These are phyloP conservation scores for Eumaeus atala DNA, from an alignment of 1,140 invertebrate genomes.

Conservation along the genomic window DNA sequence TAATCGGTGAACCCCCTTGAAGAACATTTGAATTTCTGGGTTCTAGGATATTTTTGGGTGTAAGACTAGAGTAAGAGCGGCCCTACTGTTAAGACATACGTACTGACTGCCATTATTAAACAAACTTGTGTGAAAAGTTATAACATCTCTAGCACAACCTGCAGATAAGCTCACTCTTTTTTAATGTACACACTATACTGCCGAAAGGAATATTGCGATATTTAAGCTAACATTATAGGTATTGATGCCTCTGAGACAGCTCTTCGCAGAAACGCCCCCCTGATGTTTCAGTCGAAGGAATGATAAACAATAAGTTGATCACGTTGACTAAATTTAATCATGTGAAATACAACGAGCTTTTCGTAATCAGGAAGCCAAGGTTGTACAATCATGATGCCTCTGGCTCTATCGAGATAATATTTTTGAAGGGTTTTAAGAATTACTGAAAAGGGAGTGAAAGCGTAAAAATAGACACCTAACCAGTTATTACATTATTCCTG, in stretches of 20 bases:
- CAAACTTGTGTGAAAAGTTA: background rate
- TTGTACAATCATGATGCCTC: conserved; percentile 30
- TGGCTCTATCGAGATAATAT: conserved; percentile 24
- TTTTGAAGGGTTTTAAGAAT: conserved; percentile 22
- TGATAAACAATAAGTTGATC: conserved; percentile 16
- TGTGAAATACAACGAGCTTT: conserved; percentile 11
- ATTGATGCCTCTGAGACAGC: conserved; percentile 4
- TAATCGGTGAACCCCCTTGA: conserved; percentile 30
- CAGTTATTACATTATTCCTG: conserved; percentile 4
- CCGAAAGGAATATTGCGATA: conserved; percentile 16
- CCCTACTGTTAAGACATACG: conserved; percentile 16
- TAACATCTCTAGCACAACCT: background rate
- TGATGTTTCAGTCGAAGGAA: conserved; percentile 7
- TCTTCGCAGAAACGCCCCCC: conserved; percentile 16
- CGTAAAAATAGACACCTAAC: too few species aligned
- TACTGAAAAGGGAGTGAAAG: too few species aligned
- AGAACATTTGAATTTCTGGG: conserved; percentile 21
- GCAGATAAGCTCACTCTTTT: background rate
- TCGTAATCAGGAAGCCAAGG: conserved; percentile 32
- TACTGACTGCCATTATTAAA: conserved; percentile 10
- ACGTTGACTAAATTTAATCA: conserved; percentile 16
- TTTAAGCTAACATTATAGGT: conserved; percentile 18
- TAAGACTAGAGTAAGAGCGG: conserved; percentile 17
- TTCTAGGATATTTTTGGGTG: conserved; percentile 3
- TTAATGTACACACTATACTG: conserved; percentile 20